These are phyloP conservation scores for Sebastes variabilis DNA, from an alignment of 2,797 vertebrate genomes.

Conservation along the genomic window DNA sequence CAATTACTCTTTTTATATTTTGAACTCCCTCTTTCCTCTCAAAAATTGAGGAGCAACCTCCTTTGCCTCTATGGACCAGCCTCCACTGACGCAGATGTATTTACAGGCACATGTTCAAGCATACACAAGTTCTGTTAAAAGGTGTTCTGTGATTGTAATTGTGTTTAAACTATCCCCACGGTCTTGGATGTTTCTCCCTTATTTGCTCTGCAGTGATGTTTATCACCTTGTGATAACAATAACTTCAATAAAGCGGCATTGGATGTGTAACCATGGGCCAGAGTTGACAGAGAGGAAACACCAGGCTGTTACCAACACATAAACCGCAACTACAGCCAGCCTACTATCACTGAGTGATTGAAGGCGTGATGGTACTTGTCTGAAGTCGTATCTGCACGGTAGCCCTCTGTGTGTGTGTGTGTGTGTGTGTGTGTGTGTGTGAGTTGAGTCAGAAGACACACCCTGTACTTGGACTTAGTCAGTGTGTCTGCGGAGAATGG, in stretches of 20 bases:
- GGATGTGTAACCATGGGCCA: not conserved
- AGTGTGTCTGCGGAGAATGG: slow-evolving; percentile 46
- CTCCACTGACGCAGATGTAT: not conserved
- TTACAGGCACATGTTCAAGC: not conserved
- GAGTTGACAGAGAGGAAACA: not conserved
- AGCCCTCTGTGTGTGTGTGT: not conserved
- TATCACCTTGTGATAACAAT: not conserved
- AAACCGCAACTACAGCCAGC: slow-evolving; percentile 8
- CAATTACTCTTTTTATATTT: not conserved
- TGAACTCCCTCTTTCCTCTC: not conserved
- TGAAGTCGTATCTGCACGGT: not conserved
- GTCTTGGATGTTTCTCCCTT: not conserved
- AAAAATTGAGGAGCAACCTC: not conserved
- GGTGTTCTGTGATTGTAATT: no score
- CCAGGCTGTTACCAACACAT: slow-evolving; percentile 7
- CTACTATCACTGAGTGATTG: not conserved
- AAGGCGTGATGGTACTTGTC: slow-evolving; percentile 42
- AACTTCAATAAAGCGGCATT: not conserved
- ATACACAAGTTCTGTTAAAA: no score
- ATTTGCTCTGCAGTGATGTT: not conserved
- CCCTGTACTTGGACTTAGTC: slow-evolving; percentile 69
- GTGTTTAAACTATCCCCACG: not conserved
- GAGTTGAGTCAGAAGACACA: slow-evolving; percentile 72
- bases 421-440: not conserved
- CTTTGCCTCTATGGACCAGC: no score